Evolutionary conservation across 2,888 invertebrate genomes (phyloP), one percentile per base, ranked within the genome.

Genomic region (Nomada ferruginata): DNA sequence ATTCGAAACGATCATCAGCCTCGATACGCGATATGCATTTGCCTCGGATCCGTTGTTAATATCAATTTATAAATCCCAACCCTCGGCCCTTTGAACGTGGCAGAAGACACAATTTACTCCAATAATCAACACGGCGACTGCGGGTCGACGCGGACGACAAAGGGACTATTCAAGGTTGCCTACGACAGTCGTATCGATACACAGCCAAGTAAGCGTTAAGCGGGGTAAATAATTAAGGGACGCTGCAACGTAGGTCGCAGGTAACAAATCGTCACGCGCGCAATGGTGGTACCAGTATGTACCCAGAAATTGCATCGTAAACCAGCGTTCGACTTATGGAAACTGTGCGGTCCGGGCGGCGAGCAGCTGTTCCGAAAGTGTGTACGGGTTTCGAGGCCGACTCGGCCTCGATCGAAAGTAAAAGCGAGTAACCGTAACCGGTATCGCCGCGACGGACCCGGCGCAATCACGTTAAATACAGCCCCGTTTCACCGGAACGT

Each of bases 361-460:
- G 77, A 80, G 79, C 79, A 80, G 78, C 79, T 80, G 79, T 80
- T 80, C 79, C 77, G 78, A 80, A 80, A 80, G 78, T 72, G 50
- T 7, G 72, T 71, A 78, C 79, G 55, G 50, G 72, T 80, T 78
- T 80, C 61, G 79, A 63, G 72, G 78, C 79, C 73, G 74, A 64
- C 50, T 44, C 75, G 75, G 79, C 81, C 81, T 79, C 73, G 81
- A 77, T 81, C 73, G 81, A 83, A 83, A 83, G 81, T 83, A 83
- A 83, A 77, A 83, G 81, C 83, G 52, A 47, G 71, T 66, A 76
- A 76, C 76, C 82, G 83, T 77, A 80, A 81, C 83, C 83, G 83
- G 83, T 83, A 81, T 74, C 76, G 50, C 52, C 26, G 29, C 71
- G 65, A 50, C 47, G 47, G 47, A 29, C 59, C 36, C 13, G 68